Base-by-base conservation (phyloP, 2,888 invertebrate genomes). In the Philonicus albiceps region DNA sequence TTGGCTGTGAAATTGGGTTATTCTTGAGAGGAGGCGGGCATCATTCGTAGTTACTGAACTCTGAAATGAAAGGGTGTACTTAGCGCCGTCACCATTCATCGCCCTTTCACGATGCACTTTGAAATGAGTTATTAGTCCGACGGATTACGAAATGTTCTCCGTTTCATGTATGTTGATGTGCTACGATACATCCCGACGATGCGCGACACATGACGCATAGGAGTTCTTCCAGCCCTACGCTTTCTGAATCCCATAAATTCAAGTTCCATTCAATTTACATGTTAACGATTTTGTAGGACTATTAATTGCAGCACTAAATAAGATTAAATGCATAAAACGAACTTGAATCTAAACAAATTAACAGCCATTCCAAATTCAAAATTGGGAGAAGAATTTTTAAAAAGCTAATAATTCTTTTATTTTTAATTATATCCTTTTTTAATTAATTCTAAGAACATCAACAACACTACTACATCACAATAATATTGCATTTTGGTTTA, bases 1-100 rank as follows among this genome's bases (percentile, higher is more conserved):
- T 37, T 34, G 40, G 8, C 22, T 78, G 27, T 16, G 30, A 78
- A 78, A 78, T 78, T 78, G 78, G 49, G 78, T 78, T 78, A 78
- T 78, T 78, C 78, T 78, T 78, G 27, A 7, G 78, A 49, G 30
- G 22, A 27, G 30, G 78, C 27, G 37, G 13, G 0, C 30, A 6
- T 27, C 64, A 31, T 31, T n/a, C 31, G 31, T 2, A 78, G 16
- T 78, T 43, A 78, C 22, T 49, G 16, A 49, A 49, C 43, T 53
- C 49, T 27, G 30, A 53, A 53, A 49, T 64, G 64, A 64, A 64
- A 64, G 64, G 22, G 27, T 27, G 11, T 64, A 64, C 64, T 64
- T 64, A 64, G 22, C 22, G 22, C 64, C 22, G 19, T 64, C 64
- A 64, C 27, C 27, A 64, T 27, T 64, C 64, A 64, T 1, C 27